phyloP scores from a whole-genome alignment of 2,797 vertebrate species.

The Tamandua tetradactyla region DNA sequence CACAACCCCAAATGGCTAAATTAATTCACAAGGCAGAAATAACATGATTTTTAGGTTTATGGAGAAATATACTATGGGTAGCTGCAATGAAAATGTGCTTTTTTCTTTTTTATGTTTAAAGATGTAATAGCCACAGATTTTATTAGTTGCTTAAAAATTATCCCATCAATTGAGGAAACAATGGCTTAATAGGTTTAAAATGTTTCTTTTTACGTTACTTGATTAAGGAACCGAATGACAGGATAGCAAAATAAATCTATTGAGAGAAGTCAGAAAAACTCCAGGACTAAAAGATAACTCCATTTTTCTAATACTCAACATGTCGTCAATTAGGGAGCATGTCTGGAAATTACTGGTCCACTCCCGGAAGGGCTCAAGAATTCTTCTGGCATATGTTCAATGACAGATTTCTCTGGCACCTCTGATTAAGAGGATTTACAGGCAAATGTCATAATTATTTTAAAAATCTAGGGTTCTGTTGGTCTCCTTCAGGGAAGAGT shows the following conservation, averaged over 20 bases:
- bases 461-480: not conserved
- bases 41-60: slow-evolving; percentile 1
- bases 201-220: not conserved
- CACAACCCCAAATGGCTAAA: not conserved
- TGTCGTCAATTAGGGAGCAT: not conserved
- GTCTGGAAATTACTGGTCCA: not conserved
- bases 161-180: not conserved
- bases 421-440: not conserved
- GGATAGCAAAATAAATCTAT: not conserved
- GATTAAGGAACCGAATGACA: not conserved
- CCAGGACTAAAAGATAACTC: not conserved
- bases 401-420: not conserved
- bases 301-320: not conserved
- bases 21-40: not conserved
- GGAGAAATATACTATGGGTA: not conserved
- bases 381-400: not conserved
- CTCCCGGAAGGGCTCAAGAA: not conserved
- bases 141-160: not conserved
- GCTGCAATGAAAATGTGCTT: not conserved
- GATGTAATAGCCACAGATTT: not conserved
- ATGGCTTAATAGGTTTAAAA: not conserved
- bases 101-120: not conserved
- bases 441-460: not conserved
- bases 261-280: not conserved
- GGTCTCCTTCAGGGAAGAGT: not conserved